Evolutionary conservation across 2,888 invertebrate genomes (phyloP).

Genomic region (Meliscaeva auricollis): DNA sequence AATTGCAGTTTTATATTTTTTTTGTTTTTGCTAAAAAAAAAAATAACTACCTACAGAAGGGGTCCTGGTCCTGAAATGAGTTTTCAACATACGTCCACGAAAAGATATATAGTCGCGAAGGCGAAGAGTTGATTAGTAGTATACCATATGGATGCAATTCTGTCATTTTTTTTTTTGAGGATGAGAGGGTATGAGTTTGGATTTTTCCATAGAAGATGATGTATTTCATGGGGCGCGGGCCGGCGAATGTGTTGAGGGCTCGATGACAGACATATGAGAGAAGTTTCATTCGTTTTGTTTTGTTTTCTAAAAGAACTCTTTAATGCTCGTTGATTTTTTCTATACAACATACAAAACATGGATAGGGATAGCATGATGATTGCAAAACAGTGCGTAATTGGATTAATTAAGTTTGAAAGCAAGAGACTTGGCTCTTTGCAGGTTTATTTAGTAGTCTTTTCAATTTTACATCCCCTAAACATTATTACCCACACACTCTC

Average conservation of each 20-base stretch:
- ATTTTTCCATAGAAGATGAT: conserved; percentile 40
- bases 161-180: conserved; percentile 24
- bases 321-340: neutral
- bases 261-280: conserved; percentile 56
- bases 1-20: conserved; percentile 61
- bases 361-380: conserved; percentile 30
- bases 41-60: conserved; percentile 25
- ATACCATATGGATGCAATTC: conserved; percentile 74
- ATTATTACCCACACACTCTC: neutral
- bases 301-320: neutral
- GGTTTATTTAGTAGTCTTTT: neutral
- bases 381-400: conserved; percentile 67
- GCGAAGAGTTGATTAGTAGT: conserved; percentile 75
- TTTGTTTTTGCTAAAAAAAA: conserved; percentile 15
- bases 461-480: conserved; percentile 1
- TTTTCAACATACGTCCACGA: conserved; percentile 24
- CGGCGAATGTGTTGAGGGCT: conserved; percentile 39
- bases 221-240: conserved; percentile 5
- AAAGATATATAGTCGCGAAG: conserved; percentile 30
- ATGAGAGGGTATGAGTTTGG: conserved; percentile 6
- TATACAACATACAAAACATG: neutral
- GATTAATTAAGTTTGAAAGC: conserved; percentile 71
- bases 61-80: conserved; percentile 5
- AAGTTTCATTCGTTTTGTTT: conserved; percentile 17
- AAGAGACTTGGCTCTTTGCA: conserved; percentile 39